Percentiles rank a stretch among this genome's conserved stretches.
These are phyloP conservation scores for Drosophila testacea DNA, from an alignment of 2,888 invertebrate genomes.

Conservation along the genomic window DNA sequence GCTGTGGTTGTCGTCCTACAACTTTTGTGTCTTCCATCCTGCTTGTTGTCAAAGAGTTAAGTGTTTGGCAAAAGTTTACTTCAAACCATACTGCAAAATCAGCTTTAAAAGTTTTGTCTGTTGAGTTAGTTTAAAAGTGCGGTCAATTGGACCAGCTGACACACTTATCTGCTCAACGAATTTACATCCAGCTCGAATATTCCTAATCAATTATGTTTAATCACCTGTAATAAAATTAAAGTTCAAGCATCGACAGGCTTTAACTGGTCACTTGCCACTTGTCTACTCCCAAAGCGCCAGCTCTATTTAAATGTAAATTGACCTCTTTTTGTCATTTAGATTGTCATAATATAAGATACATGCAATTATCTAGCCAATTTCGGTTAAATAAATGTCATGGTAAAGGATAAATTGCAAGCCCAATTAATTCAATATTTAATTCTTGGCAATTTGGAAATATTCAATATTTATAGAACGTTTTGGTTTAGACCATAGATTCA, in stretches of 20 bases:
- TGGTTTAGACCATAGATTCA: slow-evolving; percentile 22
- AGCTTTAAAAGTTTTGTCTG: slow-evolving; percentile 52
- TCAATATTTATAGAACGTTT: not conserved
- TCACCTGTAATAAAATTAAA: slow-evolving; percentile 51
- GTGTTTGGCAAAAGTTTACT: slow-evolving; percentile 45
- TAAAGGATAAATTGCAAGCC: no score
- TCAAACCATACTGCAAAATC: slow-evolving; percentile 33
- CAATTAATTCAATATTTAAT: not conserved
- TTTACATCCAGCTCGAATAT: not conserved
- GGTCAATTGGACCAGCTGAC: slow-evolving; percentile 26
- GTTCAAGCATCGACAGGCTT: slow-evolving; percentile 1
- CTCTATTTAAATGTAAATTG: not conserved
- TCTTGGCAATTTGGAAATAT: not conserved
- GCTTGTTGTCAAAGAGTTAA: slow-evolving; percentile 43
- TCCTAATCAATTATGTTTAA: slow-evolving; percentile 61
- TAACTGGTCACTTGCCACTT: not conserved
- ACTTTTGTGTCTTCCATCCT: slow-evolving; percentile 1
- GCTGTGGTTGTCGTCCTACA: slow-evolving; percentile 23
- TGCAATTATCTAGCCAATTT: slow-evolving; percentile 1
- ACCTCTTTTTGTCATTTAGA: not conserved
- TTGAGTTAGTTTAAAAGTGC: slow-evolving; percentile 19
- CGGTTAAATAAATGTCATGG: no score
- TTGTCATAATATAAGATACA: not conserved
- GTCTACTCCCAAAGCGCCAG: not conserved
- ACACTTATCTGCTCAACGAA: slow-evolving; percentile 16